Percentiles rank a stretch among this genome's conserved stretches.
phyloP scores from a whole-genome alignment of 2,113 vertebrate species.

The Lasiurus borealis region DNA sequence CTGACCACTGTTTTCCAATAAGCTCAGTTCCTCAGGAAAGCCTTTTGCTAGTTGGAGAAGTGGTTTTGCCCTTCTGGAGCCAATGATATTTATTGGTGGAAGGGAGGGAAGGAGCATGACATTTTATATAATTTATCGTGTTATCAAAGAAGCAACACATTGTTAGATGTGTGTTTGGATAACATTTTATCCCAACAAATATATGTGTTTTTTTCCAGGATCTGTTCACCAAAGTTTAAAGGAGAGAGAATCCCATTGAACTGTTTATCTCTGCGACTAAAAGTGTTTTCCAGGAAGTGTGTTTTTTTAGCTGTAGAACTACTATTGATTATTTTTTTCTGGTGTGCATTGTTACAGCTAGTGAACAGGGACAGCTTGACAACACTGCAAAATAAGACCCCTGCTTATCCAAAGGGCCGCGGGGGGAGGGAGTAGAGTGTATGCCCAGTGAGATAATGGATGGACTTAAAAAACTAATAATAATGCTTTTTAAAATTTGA shows the following conservation, averaged over 20 bases:
- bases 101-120: slow-evolving; percentile 4
- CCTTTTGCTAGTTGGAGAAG: not conserved
- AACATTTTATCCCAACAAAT: slow-evolving; percentile 64
- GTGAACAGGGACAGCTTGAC: slow-evolving; percentile 63
- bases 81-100: not conserved
- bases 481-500: slow-evolving; percentile 32
- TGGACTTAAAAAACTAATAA: not conserved
- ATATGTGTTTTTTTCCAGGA: not conserved
- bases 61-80: not conserved
- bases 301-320: slow-evolving; percentile 60
- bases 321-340: slow-evolving; percentile 66
- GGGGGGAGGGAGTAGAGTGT: not conserved
- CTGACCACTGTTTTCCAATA: not conserved
- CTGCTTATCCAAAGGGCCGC: not conserved
- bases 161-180: slow-evolving; percentile 45
- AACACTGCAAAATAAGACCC: slow-evolving; percentile 39
- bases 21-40: not conserved
- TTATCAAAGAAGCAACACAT: slow-evolving; percentile 35
- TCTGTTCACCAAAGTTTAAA: slow-evolving; percentile 64
- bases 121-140: slow-evolving; percentile 19
- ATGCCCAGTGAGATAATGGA: not conserved
- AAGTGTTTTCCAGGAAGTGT: slow-evolving; percentile 70
- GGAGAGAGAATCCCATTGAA: slow-evolving; percentile 67
- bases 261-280: slow-evolving; percentile 72
- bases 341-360: slow-evolving; percentile 56